These are phyloP conservation scores for Embidobia sp. DNA, from an alignment of 2,888 invertebrate genomes.

Conservation along the genomic window DNA sequence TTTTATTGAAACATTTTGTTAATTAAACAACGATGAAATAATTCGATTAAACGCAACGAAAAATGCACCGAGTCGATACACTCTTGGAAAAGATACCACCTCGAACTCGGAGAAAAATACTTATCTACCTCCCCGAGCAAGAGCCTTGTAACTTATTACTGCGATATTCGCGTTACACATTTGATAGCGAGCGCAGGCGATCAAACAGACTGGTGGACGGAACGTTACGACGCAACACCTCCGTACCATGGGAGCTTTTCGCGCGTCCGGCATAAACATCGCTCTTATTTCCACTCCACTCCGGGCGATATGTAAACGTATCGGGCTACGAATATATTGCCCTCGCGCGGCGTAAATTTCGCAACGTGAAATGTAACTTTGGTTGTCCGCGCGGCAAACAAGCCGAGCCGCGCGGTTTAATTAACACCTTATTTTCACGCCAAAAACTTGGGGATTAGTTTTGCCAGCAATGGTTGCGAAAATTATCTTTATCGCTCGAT, in stretches of 20 bases:
- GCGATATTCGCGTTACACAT: conserved; percentile 61
- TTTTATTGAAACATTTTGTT: neutral
- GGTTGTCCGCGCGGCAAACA: conserved; percentile 21
- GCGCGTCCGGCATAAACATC: conserved; percentile 57
- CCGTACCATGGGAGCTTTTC: conserved; percentile 40
- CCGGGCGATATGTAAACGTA: conserved; percentile 54
- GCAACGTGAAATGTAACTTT: conserved; percentile 42
- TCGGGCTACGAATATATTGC: conserved; percentile 52
- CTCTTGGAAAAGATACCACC: conserved; percentile 18
- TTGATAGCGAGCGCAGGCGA: conserved; percentile 48
- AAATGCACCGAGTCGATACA: neutral
- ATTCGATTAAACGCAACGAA: neutral
- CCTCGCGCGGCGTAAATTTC: conserved; percentile 46
- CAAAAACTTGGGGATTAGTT: conserved; percentile 23
- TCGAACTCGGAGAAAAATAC: conserved; percentile 15
- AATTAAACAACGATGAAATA: neutral
- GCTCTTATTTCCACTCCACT: conserved; percentile 51
- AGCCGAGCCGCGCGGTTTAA: conserved; percentile 53
- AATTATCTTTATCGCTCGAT: conserved; percentile 26
- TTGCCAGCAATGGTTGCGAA: conserved; percentile 6
- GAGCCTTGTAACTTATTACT: conserved; percentile 59
- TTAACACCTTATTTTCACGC: conserved; percentile 57
- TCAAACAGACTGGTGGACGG: conserved; percentile 41
- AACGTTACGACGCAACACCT: conserved; percentile 32
- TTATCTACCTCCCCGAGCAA: conserved; percentile 46